These are phyloP conservation scores for Micrasema longulum DNA, from an alignment of 1,140 invertebrate genomes.

Conservation along the genomic window DNA sequence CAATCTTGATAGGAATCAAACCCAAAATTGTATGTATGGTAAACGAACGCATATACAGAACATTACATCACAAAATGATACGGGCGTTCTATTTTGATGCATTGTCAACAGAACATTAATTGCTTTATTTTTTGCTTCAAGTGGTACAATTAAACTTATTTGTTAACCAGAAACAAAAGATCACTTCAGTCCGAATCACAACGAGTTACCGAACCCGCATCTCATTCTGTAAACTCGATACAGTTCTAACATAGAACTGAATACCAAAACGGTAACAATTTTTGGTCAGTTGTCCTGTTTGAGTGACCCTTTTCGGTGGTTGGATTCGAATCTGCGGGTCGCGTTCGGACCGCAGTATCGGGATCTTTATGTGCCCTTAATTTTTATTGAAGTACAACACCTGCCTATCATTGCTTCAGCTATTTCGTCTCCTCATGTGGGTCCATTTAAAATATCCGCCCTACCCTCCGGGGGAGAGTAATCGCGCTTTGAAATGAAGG, in stretches of 20 bases:
- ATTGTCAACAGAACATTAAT: background rate
- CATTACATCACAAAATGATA: too few species aligned
- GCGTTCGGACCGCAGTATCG: slow-evolving; percentile 20
- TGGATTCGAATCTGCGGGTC: slow-evolving; percentile 24
- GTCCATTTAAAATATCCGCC: slow-evolving; percentile 31
- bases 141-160: too few species aligned
- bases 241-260: too few species aligned
- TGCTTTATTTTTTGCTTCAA: background rate
- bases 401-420: slow-evolving; percentile 32
- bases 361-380: slow-evolving; percentile 36
- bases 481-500: slow-evolving; percentile 32
- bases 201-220: slow-evolving; percentile 24
- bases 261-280: too few species aligned
- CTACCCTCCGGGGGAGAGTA: slow-evolving; percentile 20
- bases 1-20: too few species aligned
- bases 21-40: too few species aligned
- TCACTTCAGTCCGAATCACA: background rate
- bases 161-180: slow-evolving; percentile 20
- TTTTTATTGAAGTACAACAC: slow-evolving; percentile 37
- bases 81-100: background rate
- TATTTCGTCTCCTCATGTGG: slow-evolving; percentile 29
- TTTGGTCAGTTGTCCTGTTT: too few species aligned
- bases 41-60: too few species aligned
- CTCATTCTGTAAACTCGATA: too few species aligned
- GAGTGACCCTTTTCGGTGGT: slow-evolving; percentile 24